Evolutionary conservation across 2,113 vertebrate genomes (phyloP), one percentile per base, ranked within the genome.

Genomic region (Brachirus orientalis): DNA sequence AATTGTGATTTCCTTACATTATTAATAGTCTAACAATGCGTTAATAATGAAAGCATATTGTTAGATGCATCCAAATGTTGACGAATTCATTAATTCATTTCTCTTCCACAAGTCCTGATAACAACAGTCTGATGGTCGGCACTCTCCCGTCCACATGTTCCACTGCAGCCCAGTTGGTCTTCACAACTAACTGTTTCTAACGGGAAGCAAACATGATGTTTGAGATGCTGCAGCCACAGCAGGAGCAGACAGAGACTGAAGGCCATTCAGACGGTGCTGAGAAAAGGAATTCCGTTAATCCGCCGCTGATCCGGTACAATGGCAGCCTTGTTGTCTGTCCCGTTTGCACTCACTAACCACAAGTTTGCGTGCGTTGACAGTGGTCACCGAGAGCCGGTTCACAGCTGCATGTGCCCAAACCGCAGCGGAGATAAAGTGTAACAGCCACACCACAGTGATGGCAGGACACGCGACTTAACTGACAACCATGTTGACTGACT

Each of bases 201-300:
- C 11, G 40, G 11, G 4, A 13, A 14, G 4, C 40, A 43, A 43
- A 43, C 12, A 43, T 13, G 20, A 63, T n/a, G 76, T 78, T 75
- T 20, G 77, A 72, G 82, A 84, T 77, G 80, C 68, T 71, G 3
- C 48, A 50, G 36, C 69, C 55, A 48, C 35, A 55, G 71, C 68
- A 61, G 37, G 14, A 63, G 56, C n/a, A 7, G 2, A 37, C 20
- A 40, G n/a, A 52, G 67, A 85, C 84, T 88, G 81, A 79, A 90
- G 79, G 81, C 88, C 86, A 88, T 91, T 90, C 85, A 93, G 88
- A 85, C 81, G 80, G 79, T 73, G 74, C 83, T 77, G 73, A 89
- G 86, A 90, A 87, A 87, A 92, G 89, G 90, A 92, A 92, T 94
- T 92, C 88, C 85, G 90, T 90, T 93, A 93, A 93, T 93, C 92